Evolutionary conservation across 2,888 invertebrate genomes (phyloP).

Genomic region (Tenthredo livida): DNA sequence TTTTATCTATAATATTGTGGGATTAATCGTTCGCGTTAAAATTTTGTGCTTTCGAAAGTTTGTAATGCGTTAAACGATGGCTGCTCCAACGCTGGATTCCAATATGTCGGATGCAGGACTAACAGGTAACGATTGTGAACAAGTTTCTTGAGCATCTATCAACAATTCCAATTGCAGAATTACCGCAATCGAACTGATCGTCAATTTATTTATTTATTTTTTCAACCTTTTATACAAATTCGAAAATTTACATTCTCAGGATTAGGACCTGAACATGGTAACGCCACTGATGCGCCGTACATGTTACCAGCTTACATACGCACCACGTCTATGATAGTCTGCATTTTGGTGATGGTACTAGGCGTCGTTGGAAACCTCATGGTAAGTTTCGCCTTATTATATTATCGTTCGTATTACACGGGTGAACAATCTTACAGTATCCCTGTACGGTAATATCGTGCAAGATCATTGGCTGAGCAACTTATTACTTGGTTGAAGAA

Average conservation of each 20-base stretch:
- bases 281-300: conserved; percentile 73
- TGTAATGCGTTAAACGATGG: not conserved
- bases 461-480: not conserved
- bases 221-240: not conserved
- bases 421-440: not conserved
- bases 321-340: conserved; percentile 92
- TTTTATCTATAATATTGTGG: not conserved
- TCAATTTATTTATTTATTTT: not conserved
- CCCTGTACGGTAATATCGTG: not conserved
- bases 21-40: not conserved
- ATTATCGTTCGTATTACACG: conserved; percentile 10
- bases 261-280: conserved; percentile 57
- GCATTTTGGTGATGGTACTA: conserved; percentile 92
- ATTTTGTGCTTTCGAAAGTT: not conserved
- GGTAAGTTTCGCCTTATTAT: conserved; percentile 77
- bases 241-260: not conserved
- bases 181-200: not conserved
- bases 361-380: conserved; percentile 96
- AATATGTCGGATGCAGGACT: conserved; percentile 12
- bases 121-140: not conserved
- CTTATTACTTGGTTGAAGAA: not conserved
- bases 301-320: conserved; percentile 91
- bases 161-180: not conserved
- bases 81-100: conserved; percentile 1
- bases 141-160: not conserved